Percentiles rank a stretch among this genome's conserved stretches.
These are phyloP conservation scores for Brachyistius frenatus DNA, from an alignment of 2,113 vertebrate genomes.

Conservation along the genomic window DNA sequence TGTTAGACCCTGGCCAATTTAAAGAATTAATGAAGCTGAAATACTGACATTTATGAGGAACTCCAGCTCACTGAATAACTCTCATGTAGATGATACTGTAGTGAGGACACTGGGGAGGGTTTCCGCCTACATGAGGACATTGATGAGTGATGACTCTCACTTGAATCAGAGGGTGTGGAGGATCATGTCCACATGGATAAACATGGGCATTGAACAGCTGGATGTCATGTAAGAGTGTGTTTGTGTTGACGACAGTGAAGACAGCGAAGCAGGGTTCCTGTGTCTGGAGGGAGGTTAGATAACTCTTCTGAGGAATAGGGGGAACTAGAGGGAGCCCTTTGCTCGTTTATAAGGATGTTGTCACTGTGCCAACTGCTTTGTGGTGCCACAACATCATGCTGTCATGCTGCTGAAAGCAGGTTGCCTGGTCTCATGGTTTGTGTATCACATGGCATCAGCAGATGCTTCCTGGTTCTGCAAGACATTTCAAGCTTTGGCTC, in stretches of 20 bases:
- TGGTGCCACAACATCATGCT: neutral
- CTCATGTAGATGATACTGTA: neutral
- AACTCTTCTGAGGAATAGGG: neutral
- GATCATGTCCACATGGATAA: conserved; percentile 1
- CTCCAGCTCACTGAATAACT: too few species aligned
- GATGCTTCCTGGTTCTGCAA: neutral
- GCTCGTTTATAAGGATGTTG: neutral
- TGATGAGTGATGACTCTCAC: neutral
- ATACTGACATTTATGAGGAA: too few species aligned
- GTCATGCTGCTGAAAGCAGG: neutral
- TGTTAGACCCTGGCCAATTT: too few species aligned
- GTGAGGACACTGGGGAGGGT: neutral
- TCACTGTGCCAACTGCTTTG: neutral
- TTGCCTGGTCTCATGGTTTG: neutral
- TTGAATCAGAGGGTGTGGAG: neutral
- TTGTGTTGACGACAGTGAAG: conserved; percentile 8
- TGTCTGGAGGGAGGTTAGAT: conserved; percentile 2
- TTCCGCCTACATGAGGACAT: neutral
- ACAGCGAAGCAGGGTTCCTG: neutral
- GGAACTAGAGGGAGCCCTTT: neutral
- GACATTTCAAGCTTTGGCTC: too few species aligned
- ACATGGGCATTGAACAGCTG: neutral
- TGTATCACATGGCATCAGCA: neutral
- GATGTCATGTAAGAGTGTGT: neutral
- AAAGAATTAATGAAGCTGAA: too few species aligned